These are phyloP conservation scores for Drosophila murphyi DNA, from an alignment of 1,140 invertebrate genomes.

Conservation along the genomic window DNA sequence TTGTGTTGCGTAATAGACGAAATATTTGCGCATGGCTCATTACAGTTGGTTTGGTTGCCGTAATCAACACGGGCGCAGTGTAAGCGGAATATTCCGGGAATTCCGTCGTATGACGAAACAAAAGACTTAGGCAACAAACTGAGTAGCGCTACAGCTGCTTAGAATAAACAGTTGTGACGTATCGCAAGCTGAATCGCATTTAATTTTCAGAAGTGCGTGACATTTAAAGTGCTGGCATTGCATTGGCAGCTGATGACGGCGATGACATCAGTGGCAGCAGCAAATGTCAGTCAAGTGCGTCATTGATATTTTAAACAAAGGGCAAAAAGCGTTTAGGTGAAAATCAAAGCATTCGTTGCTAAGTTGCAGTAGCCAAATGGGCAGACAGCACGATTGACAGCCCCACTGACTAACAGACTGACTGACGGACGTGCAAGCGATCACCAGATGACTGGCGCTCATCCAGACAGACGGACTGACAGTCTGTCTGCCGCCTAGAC, in stretches of 20 bases:
- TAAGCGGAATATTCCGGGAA: slow-evolving; percentile 70
- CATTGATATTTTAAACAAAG: slow-evolving; percentile 66
- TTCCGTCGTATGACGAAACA: slow-evolving; percentile 64
- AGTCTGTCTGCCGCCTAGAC: slow-evolving; percentile 60
- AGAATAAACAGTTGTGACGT: slow-evolving; percentile 43
- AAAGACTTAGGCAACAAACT: slow-evolving; percentile 79
- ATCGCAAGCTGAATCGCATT: neutral
- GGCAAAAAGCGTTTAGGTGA: slow-evolving; percentile 59
- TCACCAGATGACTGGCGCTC: neutral
- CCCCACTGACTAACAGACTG: slow-evolving; percentile 43
- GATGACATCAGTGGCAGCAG: slow-evolving; percentile 52
- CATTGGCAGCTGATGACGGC: slow-evolving; percentile 31
- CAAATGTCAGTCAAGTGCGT: slow-evolving; percentile 77
- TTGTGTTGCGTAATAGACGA: slow-evolving; percentile 72
- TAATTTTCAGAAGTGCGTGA: slow-evolving; percentile 54
- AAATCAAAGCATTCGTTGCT: slow-evolving; percentile 44
- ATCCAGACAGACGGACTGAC: slow-evolving; percentile 50
- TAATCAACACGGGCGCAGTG: slow-evolving; percentile 65
- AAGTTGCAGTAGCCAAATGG: slow-evolving; percentile 54
- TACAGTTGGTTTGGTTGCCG: slow-evolving; percentile 73
- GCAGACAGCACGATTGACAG: slow-evolving; percentile 59
- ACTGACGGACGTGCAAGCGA: slow-evolving; percentile 7
- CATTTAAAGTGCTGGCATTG: slow-evolving; percentile 55
- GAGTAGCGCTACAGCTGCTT: slow-evolving; percentile 22
- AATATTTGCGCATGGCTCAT: slow-evolving; percentile 81